Evolutionary conservation across 2,797 vertebrate genomes (phyloP).

Genomic region (Sebastes reedi): DNA sequence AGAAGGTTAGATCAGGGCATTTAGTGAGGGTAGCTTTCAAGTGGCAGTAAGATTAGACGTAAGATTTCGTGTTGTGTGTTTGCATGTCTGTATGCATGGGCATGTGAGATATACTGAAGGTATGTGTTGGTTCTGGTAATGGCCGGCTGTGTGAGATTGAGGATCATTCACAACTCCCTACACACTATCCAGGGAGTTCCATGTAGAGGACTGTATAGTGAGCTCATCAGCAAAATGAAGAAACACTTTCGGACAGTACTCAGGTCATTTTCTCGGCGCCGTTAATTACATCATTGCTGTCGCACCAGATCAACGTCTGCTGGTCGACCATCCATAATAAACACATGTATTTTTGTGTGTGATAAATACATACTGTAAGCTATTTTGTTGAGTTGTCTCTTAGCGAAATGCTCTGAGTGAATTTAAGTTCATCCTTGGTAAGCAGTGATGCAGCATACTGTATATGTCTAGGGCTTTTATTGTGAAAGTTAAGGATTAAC

Average conservation of each 20-base stretch:
- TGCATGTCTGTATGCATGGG: background rate
- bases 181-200: rapidly evolving
- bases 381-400: background rate
- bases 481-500: background rate
- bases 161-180: too few relatives aligned
- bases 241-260: background rate
- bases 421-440: background rate
- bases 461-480: background rate
- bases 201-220: background rate
- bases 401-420: background rate
- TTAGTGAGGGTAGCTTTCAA: too few relatives aligned
- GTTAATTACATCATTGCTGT: too few relatives aligned
- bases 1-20: background rate
- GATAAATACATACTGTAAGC: background rate
- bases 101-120: background rate
- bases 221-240: background rate
- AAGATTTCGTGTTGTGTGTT: background rate
- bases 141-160: background rate
- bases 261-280: background rate
- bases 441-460: background rate
- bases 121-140: background rate
- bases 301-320: background rate
- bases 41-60: background rate
- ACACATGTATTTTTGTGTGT: background rate
- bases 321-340: background rate